Conservation (phyloP, 2,113 vertebrate genomes). For the Phyllostomus hastatus region DNA sequence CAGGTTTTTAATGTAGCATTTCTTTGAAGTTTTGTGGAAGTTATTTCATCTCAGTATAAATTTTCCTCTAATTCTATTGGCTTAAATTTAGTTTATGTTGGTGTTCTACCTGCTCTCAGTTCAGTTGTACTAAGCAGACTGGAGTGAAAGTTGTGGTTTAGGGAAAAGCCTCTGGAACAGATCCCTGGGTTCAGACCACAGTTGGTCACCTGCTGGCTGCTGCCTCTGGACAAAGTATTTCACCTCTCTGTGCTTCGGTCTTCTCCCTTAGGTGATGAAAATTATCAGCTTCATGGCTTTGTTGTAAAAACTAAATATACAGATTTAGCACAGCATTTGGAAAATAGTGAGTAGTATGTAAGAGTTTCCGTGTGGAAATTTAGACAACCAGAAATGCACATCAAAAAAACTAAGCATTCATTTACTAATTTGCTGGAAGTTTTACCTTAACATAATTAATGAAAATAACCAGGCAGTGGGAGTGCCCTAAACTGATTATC, state of each 20-base stretch:
- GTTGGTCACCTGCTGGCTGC: neutral
- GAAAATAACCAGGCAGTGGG: neutral
- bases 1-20: neutral
- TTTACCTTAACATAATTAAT: neutral
- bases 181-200: neutral
- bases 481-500: neutral
- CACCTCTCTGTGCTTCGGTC: neutral
- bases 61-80: neutral
- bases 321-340: neutral
- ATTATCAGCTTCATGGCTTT: neutral
- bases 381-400: neutral
- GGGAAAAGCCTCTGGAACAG: neutral
- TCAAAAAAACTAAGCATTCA: neutral
- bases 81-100: neutral
- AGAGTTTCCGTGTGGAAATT: neutral
- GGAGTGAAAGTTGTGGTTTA: neutral
- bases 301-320: neutral
- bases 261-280: neutral
- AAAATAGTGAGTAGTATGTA: neutral
- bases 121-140: neutral
- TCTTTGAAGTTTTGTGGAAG: neutral
- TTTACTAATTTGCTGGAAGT: neutral
- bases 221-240: neutral
- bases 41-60: constrained; percentile 19
- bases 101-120: neutral